Evolutionary conservation across 2,888 invertebrate genomes (phyloP).

Genomic region (Lymantria dispar): DNA sequence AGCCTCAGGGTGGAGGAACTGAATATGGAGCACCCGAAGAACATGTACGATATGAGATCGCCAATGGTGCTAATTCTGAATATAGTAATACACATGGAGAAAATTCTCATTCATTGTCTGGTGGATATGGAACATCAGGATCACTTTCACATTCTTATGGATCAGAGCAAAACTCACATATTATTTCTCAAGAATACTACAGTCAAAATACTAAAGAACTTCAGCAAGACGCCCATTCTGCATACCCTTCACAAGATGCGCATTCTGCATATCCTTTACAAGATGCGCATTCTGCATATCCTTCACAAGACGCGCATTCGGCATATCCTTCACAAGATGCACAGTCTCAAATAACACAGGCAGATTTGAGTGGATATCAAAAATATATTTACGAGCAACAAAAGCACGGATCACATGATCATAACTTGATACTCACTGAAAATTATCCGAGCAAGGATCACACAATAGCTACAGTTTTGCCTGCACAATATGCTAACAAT

Average conservation of each 20-base stretch:
- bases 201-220: slow-evolving; percentile 34
- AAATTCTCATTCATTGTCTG: slow-evolving; percentile 23
- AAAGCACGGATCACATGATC: slow-evolving; percentile 38
- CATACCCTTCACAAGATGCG: slow-evolving; percentile 43
- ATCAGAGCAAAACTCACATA: slow-evolving; percentile 16
- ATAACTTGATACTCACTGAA: slow-evolving; percentile 70
- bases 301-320: slow-evolving; percentile 42
- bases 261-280: no score
- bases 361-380: slow-evolving; percentile 42
- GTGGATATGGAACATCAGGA: slow-evolving; percentile 20
- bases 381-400: slow-evolving; percentile 58
- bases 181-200: slow-evolving; percentile 42
- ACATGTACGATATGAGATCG: slow-evolving; percentile 15
- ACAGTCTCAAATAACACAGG: slow-evolving; percentile 42
- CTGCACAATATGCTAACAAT: slow-evolving; percentile 49
- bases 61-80: slow-evolving; percentile 30
- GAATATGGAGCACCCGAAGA: slow-evolving; percentile 4
- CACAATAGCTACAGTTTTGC: slow-evolving; percentile 80
- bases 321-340: no score
- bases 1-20: slow-evolving; percentile 6
- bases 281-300: slow-evolving; percentile 45
- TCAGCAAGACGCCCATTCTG: slow-evolving; percentile 47
- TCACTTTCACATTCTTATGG: slow-evolving; percentile 26
- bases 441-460: slow-evolving; percentile 83
- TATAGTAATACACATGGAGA: slow-evolving; percentile 30